Evolutionary conservation across 1,140 invertebrate species (phyloP).

Genomic region (Sinonovacula constricta): DNA sequence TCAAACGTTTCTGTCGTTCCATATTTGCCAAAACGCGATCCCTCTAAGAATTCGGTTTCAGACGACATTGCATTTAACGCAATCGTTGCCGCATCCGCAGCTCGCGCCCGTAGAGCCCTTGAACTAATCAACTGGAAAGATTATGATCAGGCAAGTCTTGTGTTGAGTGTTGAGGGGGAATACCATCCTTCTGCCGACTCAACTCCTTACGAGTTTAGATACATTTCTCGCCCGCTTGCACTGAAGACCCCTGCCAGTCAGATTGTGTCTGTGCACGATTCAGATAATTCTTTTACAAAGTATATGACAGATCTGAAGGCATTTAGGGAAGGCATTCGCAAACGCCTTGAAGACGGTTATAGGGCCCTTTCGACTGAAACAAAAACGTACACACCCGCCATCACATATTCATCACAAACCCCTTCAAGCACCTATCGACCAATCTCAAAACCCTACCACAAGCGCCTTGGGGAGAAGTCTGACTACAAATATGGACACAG

Average conservation of each 20-base stretch:
- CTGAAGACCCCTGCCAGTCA: slow-evolving; percentile 56
- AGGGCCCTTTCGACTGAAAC: slow-evolving; percentile 48
- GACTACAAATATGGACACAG: slow-evolving; percentile 50
- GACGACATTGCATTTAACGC: slow-evolving; percentile 59
- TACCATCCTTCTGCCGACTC: slow-evolving; percentile 52
- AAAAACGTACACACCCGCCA: slow-evolving; percentile 14
- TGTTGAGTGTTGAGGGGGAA: slow-evolving; percentile 63
- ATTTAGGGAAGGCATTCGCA: slow-evolving; percentile 60
- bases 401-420: slow-evolving; percentile 36
- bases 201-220: slow-evolving; percentile 55
- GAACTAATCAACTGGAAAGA: slow-evolving; percentile 54
- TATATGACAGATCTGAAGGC: slow-evolving; percentile 60
- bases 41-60: slow-evolving; percentile 21
- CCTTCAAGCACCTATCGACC: slow-evolving; percentile 36
- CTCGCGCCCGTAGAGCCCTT: slow-evolving; percentile 55
- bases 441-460: slow-evolving; percentile 35
- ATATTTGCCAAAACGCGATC: slow-evolving; percentile 32
- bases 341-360: slow-evolving; percentile 59
- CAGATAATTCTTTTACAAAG: slow-evolving; percentile 57
- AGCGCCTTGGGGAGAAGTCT: slow-evolving; percentile 45
- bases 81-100: slow-evolving; percentile 54
- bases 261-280: slow-evolving; percentile 24
- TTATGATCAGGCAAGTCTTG: slow-evolving; percentile 58
- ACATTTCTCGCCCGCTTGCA: slow-evolving; percentile 57
- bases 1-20: slow-evolving; percentile 43